phyloP scores from a whole-genome alignment of 2,113 vertebrate species.

The Lutjanus erythropterus region DNA sequence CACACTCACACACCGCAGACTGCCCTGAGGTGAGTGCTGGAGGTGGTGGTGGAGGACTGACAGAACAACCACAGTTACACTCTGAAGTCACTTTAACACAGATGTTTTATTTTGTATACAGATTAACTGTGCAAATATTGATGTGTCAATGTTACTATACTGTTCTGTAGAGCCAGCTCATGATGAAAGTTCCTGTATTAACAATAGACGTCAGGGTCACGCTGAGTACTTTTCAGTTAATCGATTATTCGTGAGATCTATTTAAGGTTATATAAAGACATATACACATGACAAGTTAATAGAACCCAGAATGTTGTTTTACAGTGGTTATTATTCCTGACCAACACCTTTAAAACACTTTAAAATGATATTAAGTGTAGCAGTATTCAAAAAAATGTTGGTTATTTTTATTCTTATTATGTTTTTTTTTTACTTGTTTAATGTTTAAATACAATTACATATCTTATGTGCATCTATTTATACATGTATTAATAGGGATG shows the following conservation, averaged over 20 bases:
- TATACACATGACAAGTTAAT: background rate
- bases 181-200: background rate
- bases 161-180: background rate
- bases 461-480: no score
- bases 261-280: background rate
- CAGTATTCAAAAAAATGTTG: no score
- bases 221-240: background rate
- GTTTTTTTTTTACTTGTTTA: no score
- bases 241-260: background rate
- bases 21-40: conserved; percentile 78
- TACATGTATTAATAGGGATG: no score
- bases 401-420: no score
- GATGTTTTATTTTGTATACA: background rate
- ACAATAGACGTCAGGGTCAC: background rate
- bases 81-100: background rate
- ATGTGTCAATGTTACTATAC: background rate
- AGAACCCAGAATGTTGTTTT: background rate
- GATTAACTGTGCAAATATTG: background rate
- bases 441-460: no score
- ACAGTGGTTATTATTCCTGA: background rate
- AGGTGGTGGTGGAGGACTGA: background rate
- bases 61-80: background rate
- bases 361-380: no score
- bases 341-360: background rate
- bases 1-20: conserved; percentile 77